These are phyloP conservation scores for Stylophora pistillata DNA, from an alignment of 64 coral and sea anemone species.

Conservation along the genomic window DNA sequence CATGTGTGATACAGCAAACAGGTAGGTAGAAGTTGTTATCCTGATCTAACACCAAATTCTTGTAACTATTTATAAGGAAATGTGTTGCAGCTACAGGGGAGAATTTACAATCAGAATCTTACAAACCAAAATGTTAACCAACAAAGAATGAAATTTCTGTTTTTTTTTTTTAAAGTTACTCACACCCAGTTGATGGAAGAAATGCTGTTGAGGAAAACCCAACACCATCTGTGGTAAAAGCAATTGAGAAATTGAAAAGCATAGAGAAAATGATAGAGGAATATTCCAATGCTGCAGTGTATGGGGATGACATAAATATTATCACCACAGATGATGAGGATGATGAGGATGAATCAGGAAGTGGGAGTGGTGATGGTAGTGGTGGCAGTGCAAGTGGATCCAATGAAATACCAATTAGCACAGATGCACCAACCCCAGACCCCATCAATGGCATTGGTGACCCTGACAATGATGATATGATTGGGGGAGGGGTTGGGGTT, in stretches of 20 bases:
- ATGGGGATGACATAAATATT: conserved; percentile 8
- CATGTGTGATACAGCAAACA: too few relatives aligned
- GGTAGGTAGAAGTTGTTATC: too few relatives aligned
- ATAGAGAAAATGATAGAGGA: neutral
- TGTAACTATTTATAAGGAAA: too few relatives aligned
- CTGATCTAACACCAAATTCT: too few relatives aligned
- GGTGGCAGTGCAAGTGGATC: neutral
- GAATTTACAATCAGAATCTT: too few relatives aligned
- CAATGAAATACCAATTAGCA: neutral
- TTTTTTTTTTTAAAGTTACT: neutral
- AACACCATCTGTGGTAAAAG: neutral
- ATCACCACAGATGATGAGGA: neutral
- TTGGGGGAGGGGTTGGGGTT: conserved; percentile 1
- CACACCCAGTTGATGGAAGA: conserved; percentile 3
- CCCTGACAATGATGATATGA: neutral
- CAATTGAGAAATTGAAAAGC: conserved; percentile 11
- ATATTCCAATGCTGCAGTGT: conserved; percentile 4
- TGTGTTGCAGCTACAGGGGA: too few relatives aligned
- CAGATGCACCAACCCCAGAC: neutral
- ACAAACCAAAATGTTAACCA: too few relatives aligned
- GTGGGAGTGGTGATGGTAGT: conserved; percentile 15
- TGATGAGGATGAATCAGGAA: neutral
- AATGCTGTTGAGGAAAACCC: neutral
- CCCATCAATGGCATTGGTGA: neutral
- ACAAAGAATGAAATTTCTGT: neutral